phyloP scores from a whole-genome alignment of 2,113 vertebrate species.

The Ictidomys tridecemlineatus region DNA sequence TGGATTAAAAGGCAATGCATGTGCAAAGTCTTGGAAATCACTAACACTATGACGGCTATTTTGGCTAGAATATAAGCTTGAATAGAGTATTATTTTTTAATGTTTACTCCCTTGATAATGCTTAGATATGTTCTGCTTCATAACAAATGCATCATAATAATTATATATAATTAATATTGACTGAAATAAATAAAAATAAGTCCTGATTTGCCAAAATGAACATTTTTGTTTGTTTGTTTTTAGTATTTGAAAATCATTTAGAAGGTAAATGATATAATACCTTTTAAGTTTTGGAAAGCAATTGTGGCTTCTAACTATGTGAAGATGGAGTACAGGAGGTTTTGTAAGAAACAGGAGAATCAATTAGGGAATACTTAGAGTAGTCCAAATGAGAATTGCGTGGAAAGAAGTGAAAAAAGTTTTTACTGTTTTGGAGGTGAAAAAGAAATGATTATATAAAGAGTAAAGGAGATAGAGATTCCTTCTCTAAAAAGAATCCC shows the following conservation, averaged over 20 bases:
- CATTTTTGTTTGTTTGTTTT: background rate
- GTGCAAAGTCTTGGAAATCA: background rate
- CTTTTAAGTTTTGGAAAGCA: background rate
- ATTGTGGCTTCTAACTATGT: background rate
- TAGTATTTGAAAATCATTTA: background rate
- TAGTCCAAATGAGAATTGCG: background rate
- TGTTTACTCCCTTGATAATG: background rate
- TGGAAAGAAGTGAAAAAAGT: background rate
- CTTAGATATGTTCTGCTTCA: background rate
- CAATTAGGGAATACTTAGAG: background rate
- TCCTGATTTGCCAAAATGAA: background rate
- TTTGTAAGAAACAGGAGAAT: background rate
- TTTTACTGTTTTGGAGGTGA: background rate
- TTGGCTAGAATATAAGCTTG: background rate
- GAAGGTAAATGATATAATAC: background rate
- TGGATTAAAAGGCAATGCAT: background rate
- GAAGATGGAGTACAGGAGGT: background rate
- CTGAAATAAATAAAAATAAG: constrained; percentile 11
- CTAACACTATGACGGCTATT: background rate
- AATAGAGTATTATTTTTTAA: background rate
- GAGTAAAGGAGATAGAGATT: background rate
- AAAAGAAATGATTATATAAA: background rate
- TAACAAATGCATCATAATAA: background rate
- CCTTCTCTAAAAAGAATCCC: background rate
- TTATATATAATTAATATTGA: background rate